These are phyloP conservation scores for Dioctria rufipes DNA, from an alignment of 2,888 invertebrate species.

Conservation along the genomic window DNA sequence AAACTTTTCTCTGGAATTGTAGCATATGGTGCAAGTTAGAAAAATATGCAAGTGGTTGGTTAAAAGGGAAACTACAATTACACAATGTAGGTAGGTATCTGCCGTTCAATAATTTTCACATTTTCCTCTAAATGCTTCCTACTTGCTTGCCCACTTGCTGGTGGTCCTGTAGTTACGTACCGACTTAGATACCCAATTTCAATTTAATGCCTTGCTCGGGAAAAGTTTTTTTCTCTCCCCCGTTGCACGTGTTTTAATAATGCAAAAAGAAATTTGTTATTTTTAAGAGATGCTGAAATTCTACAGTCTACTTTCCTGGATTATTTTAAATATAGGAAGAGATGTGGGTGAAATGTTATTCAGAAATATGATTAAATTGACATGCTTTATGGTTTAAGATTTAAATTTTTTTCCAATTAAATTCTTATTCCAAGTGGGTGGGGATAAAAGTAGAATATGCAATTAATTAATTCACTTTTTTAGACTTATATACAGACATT, in stretches of 20 bases:
- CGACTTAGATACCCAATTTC: background rate
- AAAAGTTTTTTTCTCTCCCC: background rate
- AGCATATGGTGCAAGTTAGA: slow-evolving; percentile 45
- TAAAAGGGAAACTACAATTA: slow-evolving; percentile 42
- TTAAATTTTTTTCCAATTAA: too few relatives aligned
- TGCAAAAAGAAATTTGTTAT: slow-evolving; percentile 1
- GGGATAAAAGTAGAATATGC: too few relatives aligned
- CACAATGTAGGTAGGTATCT: slow-evolving; percentile 1
- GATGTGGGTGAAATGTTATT: too few relatives aligned
- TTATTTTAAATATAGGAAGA: too few relatives aligned
- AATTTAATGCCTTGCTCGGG: background rate
- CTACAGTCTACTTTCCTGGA: background rate
- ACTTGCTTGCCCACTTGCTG: background rate
- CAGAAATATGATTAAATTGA: too few relatives aligned
- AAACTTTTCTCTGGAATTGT: slow-evolving; percentile 27
- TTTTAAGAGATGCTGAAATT: background rate
- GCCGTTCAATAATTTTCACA: slow-evolving; percentile 49
- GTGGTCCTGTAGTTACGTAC: too few relatives aligned
- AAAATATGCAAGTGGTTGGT: slow-evolving; percentile 48
- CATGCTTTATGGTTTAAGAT: too few relatives aligned
- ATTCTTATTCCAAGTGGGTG: too few relatives aligned
- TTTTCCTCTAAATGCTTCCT: slow-evolving; percentile 27
- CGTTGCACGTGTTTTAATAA: background rate
- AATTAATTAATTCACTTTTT: too few relatives aligned
- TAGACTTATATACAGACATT: too few relatives aligned